Evolutionary conservation across 2,113 vertebrate species (phyloP), one percentile per base, ranked within the genome.

Genomic region (Phasianus colchicus): DNA sequence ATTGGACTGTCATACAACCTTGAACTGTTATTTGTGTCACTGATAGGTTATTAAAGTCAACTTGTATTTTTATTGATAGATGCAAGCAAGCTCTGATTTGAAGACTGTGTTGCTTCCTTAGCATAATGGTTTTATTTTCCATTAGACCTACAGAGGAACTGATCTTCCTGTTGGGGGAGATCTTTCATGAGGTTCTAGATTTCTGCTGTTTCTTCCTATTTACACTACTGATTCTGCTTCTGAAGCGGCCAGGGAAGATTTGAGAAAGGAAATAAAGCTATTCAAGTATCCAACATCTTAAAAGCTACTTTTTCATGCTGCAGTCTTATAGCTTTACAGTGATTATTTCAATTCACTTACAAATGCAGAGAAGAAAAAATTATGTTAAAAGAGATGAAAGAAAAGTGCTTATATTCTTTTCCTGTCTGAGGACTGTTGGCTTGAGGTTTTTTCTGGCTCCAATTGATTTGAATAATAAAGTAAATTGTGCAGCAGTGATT

Each of bases 401-500:
- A 30, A 94, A 54, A 79, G 24, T 81, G 13, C 19, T 77, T 77
- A n/a, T 30, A 19, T 79, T 95, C 24, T 84, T 94, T 89, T 90
- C 58, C 48, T 92, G 22, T 79, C 16, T 86, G 70, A 89, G 57
- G 69, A 63, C 73, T 67, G 34, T 55, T 94, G 34, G 54, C 71
- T 92, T 79, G 6, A n/a, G 0, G 47, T 93, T 85, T 91, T 90
- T 78, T 93, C 78, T 84, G 73, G 50, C 79, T 75, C 21, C 87
- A 79, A 0, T 11, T 79, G 69, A 89, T 34, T 86, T 73, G 91
- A 90, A 80, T 88, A 90, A 82, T 72, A 93, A 78, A 94, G 79
- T 75, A 82, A 90, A 90, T 84, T 72, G 43, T 15, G 18, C 92
- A 92, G 87, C 67, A 82, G 63, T 89, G 92, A 83, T 77, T 94